These are phyloP conservation scores for Beaufortia kweichowensis DNA, from an alignment of 2,113 vertebrate species.

Conservation along the genomic window DNA sequence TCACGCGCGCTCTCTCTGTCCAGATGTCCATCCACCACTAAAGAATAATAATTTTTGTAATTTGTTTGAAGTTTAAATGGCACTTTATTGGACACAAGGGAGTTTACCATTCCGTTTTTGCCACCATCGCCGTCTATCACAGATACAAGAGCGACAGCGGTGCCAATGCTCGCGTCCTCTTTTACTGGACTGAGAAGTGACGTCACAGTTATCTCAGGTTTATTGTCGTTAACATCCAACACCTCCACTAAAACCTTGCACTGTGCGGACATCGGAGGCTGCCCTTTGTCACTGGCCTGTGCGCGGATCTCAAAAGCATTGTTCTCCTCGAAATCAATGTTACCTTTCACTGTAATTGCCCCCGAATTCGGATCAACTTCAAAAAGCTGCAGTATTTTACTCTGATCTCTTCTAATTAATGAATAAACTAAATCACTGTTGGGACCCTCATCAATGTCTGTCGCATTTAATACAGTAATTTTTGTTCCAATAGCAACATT, in stretches of 20 bases:
- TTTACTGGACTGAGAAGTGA: too few species aligned
- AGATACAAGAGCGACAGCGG: conserved; percentile 74
- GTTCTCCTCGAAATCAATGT: conserved; percentile 76
- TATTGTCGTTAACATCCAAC: too few species aligned
- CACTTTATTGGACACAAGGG: conserved; percentile 37
- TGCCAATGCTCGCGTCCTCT: conserved; percentile 71
- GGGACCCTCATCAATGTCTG: conserved; percentile 76
- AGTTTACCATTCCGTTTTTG: conserved; percentile 61
- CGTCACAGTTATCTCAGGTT: too few species aligned
- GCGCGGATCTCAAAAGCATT: conserved; percentile 78
- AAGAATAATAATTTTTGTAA: conserved; percentile 61
- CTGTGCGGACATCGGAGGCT: conserved; percentile 70
- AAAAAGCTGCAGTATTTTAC: conserved; percentile 65
- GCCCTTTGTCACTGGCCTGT: conserved; percentile 75
- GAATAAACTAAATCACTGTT: conserved; percentile 73
- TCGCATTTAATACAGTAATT: conserved; percentile 69
- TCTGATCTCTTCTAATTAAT: conserved; percentile 65
- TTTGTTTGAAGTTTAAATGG: conserved; percentile 61
- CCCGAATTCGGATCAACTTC: conserved; percentile 63
- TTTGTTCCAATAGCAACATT: conserved; percentile 63
- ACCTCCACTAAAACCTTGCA: conserved; percentile 78
- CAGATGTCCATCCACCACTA: conserved; percentile 48
- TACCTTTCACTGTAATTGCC: conserved; percentile 64
- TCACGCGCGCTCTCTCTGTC: conserved; percentile 64
- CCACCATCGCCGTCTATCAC: conserved; percentile 74